phyloP scores from a whole-genome alignment of 2,888 invertebrate species.

The Macaria liturata region DNA sequence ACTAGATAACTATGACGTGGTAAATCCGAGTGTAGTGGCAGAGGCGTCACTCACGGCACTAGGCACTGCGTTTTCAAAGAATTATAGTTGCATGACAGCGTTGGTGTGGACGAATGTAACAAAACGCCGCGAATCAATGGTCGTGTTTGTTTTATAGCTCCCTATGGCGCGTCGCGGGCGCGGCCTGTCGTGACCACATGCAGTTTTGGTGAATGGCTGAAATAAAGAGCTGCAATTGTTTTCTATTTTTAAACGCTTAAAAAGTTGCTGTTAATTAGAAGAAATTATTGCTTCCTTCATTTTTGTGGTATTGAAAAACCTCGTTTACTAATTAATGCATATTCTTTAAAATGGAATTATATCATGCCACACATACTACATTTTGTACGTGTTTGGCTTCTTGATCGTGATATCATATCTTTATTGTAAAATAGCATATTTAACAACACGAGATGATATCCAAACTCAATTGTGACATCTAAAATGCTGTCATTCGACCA shows the following conservation, averaged over 20 bases:
- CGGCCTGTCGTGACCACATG: slow-evolving; percentile 22
- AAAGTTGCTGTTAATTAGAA: slow-evolving; percentile 16
- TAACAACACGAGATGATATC: no score
- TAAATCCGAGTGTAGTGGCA: slow-evolving; percentile 61
- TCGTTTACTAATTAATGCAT: no score
- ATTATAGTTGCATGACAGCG: slow-evolving; percentile 65
- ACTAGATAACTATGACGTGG: no score
- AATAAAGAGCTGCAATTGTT: background rate
- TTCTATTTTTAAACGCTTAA: background rate
- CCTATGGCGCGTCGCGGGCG: slow-evolving; percentile 14
- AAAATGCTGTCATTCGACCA: no score
- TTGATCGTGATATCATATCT: no score
- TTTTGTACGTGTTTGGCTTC: no score
- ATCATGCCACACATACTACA: no score
- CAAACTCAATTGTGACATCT: no score
- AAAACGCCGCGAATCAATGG: slow-evolving; percentile 58
- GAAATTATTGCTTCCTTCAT: slow-evolving; percentile 29
- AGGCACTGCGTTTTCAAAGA: slow-evolving; percentile 69
- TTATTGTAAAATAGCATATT: no score
- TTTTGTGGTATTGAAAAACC: no score
- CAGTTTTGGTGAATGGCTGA: slow-evolving; percentile 17
- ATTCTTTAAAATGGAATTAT: no score
- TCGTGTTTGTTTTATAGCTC: slow-evolving; percentile 47
- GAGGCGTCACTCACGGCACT: slow-evolving; percentile 47
- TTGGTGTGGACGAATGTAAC: slow-evolving; percentile 48